Conservation (phyloP, 2,888 invertebrate genomes). For the Lepetodrilus schrolli region DNA sequence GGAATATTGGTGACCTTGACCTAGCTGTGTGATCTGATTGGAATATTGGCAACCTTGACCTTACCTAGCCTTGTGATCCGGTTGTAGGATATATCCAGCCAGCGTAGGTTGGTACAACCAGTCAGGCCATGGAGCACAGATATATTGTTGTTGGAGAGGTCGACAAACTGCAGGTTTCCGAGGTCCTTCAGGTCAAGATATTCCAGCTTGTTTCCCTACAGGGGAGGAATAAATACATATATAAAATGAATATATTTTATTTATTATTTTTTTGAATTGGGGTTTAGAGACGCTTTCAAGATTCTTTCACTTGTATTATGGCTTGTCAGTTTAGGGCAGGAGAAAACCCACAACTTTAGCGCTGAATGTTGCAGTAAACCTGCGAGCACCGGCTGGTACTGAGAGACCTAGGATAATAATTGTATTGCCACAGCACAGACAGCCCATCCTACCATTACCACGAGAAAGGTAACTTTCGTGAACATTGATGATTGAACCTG, state of each 20-base stretch:
- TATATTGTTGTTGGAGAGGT: conserved; percentile 67
- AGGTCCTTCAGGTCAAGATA: conserved; percentile 65
- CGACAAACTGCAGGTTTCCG: conserved; percentile 59
- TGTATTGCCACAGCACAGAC: too few species aligned
- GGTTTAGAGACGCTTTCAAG: not conserved
- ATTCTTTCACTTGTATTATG: not conserved
- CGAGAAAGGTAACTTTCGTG: not conserved
- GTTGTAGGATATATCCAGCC: conserved; percentile 68
- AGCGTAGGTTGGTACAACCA: conserved; percentile 65
- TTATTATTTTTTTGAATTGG: too few species aligned
- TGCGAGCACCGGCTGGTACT: too few species aligned
- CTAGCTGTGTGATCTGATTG: too few species aligned
- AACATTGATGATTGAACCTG: too few species aligned
- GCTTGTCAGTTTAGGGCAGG: not conserved
- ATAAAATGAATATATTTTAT: not conserved
- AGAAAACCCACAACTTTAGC: too few species aligned
- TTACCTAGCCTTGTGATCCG: conserved; percentile 68
- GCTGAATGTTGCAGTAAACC: too few species aligned
- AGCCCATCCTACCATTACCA: too few species aligned
- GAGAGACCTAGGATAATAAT: too few species aligned
- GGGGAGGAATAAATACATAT: too few species aligned
- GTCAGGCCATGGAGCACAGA: conserved; percentile 68
- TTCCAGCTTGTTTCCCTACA: conserved; percentile 65
- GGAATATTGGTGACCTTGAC: too few species aligned
- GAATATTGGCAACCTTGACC: too few species aligned